Evolutionary conservation across 2,888 invertebrate genomes (phyloP).

Genomic region (Lordiphosa andalusiaca): DNA sequence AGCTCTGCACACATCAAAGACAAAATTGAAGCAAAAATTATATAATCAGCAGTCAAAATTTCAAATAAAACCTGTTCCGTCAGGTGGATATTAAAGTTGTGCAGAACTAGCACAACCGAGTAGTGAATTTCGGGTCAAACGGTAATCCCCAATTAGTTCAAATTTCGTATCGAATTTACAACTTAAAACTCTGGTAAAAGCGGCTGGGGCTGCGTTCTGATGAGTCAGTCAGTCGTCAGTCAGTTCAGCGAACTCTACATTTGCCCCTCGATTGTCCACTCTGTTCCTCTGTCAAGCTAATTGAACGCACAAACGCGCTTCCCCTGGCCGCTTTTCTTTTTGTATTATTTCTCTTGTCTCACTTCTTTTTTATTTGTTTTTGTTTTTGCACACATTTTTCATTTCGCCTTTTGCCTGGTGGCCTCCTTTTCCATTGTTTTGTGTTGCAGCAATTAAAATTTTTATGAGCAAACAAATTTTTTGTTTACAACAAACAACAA

Average conservation of each 20-base stretch:
- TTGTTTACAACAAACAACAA: slow-evolving; percentile 61
- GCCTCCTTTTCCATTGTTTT: slow-evolving; percentile 47
- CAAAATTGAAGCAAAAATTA: too few species aligned
- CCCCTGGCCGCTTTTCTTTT: slow-evolving; percentile 23
- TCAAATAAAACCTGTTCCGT: too few species aligned
- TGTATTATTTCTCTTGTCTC: slow-evolving; percentile 19
- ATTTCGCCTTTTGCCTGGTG: slow-evolving; percentile 21
- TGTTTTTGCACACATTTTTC: slow-evolving; percentile 12
- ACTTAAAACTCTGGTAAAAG: too few species aligned
- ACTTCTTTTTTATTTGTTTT: slow-evolving; percentile 19
- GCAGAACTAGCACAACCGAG: too few species aligned
- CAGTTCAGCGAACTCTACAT: neutral
- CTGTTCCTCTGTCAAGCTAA: slow-evolving; percentile 23
- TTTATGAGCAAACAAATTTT: slow-evolving; percentile 72
- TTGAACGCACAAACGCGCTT: slow-evolving; percentile 29
- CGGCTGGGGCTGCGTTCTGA: too few species aligned
- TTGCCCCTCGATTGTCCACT: slow-evolving; percentile 2
- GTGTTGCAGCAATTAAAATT: slow-evolving; percentile 68
- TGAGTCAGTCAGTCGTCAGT: too few species aligned
- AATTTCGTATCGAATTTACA: too few species aligned
- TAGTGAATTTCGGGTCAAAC: too few species aligned
- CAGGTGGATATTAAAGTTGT: too few species aligned
- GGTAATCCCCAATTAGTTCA: too few species aligned
- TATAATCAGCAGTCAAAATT: too few species aligned
- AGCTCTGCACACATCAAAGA: too few species aligned